These are phyloP conservation scores for Venustaconcha ellipsiformis DNA, from an alignment of 1,140 invertebrate species.

Conservation along the genomic window DNA sequence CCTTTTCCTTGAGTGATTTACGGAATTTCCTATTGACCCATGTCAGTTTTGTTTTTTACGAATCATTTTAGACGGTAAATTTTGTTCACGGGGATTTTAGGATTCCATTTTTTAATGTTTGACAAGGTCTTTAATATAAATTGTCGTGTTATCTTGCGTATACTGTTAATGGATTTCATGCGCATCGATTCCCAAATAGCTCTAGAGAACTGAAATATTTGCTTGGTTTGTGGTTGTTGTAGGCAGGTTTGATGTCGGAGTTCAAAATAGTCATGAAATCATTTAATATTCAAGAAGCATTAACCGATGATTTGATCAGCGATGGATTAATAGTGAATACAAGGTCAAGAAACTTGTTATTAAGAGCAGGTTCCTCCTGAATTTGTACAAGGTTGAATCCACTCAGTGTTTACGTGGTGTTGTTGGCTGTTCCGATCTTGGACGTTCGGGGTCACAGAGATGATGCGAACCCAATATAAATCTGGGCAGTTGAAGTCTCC, in stretches of 20 bases:
- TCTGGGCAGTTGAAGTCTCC: no score
- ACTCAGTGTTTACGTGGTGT: not conserved
- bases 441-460: not conserved
- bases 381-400: constrained; percentile 13
- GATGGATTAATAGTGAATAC: no score
- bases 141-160: constrained; percentile 5
- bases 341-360: constrained; percentile 11
- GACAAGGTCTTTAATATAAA: constrained; percentile 13
- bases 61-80: constrained; percentile 12
- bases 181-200: constrained; percentile 14
- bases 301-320: constrained; percentile 10
- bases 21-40: constrained; percentile 19
- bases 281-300: constrained; percentile 14
- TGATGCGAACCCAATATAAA: no score
- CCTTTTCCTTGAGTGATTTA: constrained; percentile 15
- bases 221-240: constrained; percentile 4
- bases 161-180: not conserved
- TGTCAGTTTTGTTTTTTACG: constrained; percentile 15
- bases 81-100: not conserved
- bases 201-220: constrained; percentile 12
- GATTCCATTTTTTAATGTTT: constrained; percentile 20
- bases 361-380: constrained; percentile 14
- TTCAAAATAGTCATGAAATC: constrained; percentile 13
- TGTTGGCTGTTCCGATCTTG: constrained; percentile 4
- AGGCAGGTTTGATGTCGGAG: not conserved